These are phyloP conservation scores for Poeciliopsis occidentalis DNA, from an alignment of 2,113 vertebrate species.

Conservation along the genomic window DNA sequence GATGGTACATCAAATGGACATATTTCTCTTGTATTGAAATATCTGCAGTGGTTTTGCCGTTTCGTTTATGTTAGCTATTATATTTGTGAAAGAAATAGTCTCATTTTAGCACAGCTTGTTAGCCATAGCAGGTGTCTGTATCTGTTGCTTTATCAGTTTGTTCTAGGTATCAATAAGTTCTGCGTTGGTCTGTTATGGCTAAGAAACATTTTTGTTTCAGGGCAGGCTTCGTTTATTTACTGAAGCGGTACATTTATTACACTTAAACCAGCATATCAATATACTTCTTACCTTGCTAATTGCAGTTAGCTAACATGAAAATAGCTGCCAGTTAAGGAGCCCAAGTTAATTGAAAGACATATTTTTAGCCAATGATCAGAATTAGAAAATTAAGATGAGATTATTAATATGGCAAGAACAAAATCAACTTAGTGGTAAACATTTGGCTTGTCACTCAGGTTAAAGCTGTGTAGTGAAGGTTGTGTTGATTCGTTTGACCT, in stretches of 20 bases:
- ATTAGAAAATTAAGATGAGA: background rate
- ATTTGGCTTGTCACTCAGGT: slow-evolving; percentile 29
- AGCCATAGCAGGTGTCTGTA: slow-evolving; percentile 33
- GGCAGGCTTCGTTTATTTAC: background rate
- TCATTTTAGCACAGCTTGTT: slow-evolving; percentile 39
- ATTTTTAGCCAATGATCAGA: background rate
- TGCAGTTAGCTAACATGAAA: background rate
- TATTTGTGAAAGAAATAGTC: background rate
- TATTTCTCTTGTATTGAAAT: background rate
- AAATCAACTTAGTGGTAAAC: background rate
- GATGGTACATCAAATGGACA: background rate
- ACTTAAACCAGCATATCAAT: background rate
- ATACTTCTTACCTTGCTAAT: background rate
- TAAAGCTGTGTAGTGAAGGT: slow-evolving; percentile 25
- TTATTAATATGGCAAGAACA: background rate
- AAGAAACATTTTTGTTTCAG: background rate
- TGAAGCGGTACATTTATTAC: background rate
- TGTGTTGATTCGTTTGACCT: slow-evolving; percentile 29
- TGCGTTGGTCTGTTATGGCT: too few relatives aligned
- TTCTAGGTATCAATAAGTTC: background rate
- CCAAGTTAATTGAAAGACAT: background rate
- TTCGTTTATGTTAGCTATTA: background rate
- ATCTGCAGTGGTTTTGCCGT: background rate
- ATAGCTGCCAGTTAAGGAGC: background rate
- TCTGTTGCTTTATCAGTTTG: slow-evolving; percentile 3